Evolutionary conservation across 2,113 vertebrate species (phyloP), one percentile per base, ranked within the genome.

Genomic region (Syrmaticus mikado): DNA sequence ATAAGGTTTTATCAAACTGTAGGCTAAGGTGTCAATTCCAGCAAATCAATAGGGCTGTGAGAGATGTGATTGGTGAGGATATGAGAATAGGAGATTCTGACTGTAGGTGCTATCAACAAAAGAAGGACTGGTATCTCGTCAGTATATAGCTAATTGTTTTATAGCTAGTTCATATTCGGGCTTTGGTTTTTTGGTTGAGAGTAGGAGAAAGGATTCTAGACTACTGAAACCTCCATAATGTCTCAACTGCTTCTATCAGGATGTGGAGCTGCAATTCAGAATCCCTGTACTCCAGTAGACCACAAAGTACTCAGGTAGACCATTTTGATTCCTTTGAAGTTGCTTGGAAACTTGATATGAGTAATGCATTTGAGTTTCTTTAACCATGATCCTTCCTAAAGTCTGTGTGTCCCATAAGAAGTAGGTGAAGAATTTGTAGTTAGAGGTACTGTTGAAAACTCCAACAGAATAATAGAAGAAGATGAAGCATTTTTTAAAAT

Each of bases 31-130:
- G 3, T 72, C 24, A 82, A 75, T 50, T 93, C 46, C 38, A 55
- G 19, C 24, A 82, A 32, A 36, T 1, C 41, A 27, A 41, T 2
- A 48, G 6, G 1, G 5, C 34, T 53, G 0, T 60, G 61, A 65
- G 17, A 1, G 0, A 1, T 9, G 10, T 28, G 1, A 1, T 2
- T 75, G 19, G 32, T 4, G 2, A 55, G 6, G 0, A 2, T 46
- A 16, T 50, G 21, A 75, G 28, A 25, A 48, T 48, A 28, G 7
- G 34, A 55, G 7, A 34, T 84, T 24, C 57, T 55, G 28, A 16
- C 8, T n/a, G 17, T 52, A 17, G 41, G 38, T 65, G n/a, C 20
- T 85, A 50, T 65, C 67, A 89, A 4, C 1, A 5, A 68, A 68
- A 64, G 36, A 53, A 58, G 2, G 13, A 55, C 2, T 65, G 9